Evolutionary conservation across 2,797 vertebrate genomes (phyloP), one percentile per base, ranked within the genome.

Genomic region (Epinephelus awoara): DNA sequence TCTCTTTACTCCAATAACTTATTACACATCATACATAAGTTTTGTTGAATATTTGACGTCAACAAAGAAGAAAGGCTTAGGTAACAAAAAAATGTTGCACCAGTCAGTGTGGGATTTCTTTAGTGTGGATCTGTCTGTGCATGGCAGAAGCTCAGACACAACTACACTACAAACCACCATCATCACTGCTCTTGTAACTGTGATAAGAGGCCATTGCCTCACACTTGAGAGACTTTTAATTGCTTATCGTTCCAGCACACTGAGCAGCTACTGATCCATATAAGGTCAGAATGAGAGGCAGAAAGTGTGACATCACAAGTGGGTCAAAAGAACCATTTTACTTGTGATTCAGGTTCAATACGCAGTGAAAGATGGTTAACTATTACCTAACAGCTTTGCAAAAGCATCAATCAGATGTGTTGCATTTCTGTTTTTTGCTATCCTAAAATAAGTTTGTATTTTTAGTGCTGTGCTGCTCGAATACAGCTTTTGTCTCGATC

Each of bases 241-340:
- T 38, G 21, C 38, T 68, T 38, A 64, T 73, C 46, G 18, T 73
- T 46, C 50, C 80, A 27, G 15, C 61, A 80, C 44, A 19, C 23
- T 52, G 61, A 59, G 59, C 58, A 49, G 67, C 55, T 9, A 34
- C 56, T 49, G 65, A 77, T 76, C 68, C 59, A 17, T 49, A 40
- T 47, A 55, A 59, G 54, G 55, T 72, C 70, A 72, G 57, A 62
- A 23, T 2, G 10, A 68, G 29, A 25, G 21, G 15, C 3, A 1
- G 23, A 47, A 58, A 51, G 29, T 17, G 7, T 14, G 58, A 19
- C n/a, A 2, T 46, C 8, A 46, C 47, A 52, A 44, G 11, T 40
- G 27, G 42, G 23, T 66, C 38, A 65, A 6, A 71, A 46, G 42
- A 2, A 5, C 23, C 4, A 18, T n/a, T 62, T 27, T n/a, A 46